Conservation (phyloP, 2,888 invertebrate genomes). For the Diplolepis rosae region DNA sequence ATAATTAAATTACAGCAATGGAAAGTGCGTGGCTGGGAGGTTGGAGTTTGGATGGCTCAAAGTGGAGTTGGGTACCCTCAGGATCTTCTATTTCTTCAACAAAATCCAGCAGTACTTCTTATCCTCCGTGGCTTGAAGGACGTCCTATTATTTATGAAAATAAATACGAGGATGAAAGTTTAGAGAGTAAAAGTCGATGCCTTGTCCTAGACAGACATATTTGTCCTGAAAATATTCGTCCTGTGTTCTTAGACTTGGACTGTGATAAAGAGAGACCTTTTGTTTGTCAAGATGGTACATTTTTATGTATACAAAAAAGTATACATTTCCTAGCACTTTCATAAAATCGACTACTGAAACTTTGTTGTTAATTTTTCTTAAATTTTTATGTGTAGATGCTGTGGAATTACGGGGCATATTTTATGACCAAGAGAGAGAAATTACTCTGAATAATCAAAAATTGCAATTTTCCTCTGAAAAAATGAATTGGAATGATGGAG, state of each 20-base stretch:
- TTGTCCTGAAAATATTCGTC: slow-evolving; percentile 41
- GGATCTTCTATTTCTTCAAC: slow-evolving; percentile 40
- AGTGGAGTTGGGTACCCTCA: slow-evolving; percentile 50
- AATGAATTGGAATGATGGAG: slow-evolving; percentile 48
- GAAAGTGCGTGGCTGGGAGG: slow-evolving; percentile 52
- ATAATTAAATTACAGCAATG: slow-evolving; percentile 39
- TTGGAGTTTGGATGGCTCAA: slow-evolving; percentile 45
- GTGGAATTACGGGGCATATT: neutral
- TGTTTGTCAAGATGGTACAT: neutral
- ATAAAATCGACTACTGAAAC: too few relatives aligned
- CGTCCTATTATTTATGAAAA: slow-evolving; percentile 36
- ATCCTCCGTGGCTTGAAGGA: slow-evolving; percentile 49
- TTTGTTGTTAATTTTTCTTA: too few relatives aligned
- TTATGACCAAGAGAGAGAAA: neutral
- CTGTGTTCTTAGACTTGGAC: slow-evolving; percentile 49
- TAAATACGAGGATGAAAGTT: slow-evolving; percentile 20
- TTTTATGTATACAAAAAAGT: neutral
- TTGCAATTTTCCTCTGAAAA: slow-evolving; percentile 38
- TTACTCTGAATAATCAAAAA: slow-evolving; percentile 19
- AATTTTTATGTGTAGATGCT: neutral
- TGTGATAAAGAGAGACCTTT: slow-evolving; percentile 51
- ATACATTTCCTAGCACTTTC: too few relatives aligned
- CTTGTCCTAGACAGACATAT: slow-evolving; percentile 50
- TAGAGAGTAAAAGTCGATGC: slow-evolving; percentile 36
- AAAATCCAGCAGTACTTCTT: slow-evolving; percentile 37